These are phyloP conservation scores for Parazoanthus darwini DNA, from an alignment of 92 coral and sea anemone species.

Conservation along the genomic window DNA sequence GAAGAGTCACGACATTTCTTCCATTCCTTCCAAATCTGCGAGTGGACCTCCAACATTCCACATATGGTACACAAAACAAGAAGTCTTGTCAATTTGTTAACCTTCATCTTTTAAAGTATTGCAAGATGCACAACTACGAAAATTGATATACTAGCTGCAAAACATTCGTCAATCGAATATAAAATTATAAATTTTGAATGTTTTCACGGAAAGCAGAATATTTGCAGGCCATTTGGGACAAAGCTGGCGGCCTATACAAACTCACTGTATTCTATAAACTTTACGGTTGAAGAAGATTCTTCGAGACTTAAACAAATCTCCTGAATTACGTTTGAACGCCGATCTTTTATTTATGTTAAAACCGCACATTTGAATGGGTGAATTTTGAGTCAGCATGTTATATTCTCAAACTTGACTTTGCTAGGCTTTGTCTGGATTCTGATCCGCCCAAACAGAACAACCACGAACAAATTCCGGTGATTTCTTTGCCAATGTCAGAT, in stretches of 20 bases:
- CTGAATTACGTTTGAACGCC: constrained; percentile 13
- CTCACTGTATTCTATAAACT: neutral
- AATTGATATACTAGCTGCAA: neutral
- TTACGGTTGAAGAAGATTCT: neutral
- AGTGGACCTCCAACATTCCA: constrained; percentile 20
- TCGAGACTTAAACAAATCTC: neutral
- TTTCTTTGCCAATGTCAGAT: neutral
- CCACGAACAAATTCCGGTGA: no score
- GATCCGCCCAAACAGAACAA: neutral
- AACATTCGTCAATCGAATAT: no score
- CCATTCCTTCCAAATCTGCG: constrained; percentile 34
- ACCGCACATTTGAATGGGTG: neutral
- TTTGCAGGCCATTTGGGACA: neutral
- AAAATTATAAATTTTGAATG: no score
- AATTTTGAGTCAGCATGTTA: neutral
- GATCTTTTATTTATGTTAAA: constrained; percentile 31
- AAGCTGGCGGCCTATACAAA: neutral
- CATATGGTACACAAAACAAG: neutral
- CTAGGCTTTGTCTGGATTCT: neutral
- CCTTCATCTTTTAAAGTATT: neutral
- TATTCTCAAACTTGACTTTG: neutral
- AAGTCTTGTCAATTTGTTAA: constrained; percentile 1
- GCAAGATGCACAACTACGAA: neutral
- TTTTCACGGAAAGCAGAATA: neutral
- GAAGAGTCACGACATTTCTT: constrained; percentile 60